Evolutionary conservation across 2,797 vertebrate genomes (phyloP), one percentile per base, ranked within the genome.

Genomic region (Acridotheres tristis): DNA sequence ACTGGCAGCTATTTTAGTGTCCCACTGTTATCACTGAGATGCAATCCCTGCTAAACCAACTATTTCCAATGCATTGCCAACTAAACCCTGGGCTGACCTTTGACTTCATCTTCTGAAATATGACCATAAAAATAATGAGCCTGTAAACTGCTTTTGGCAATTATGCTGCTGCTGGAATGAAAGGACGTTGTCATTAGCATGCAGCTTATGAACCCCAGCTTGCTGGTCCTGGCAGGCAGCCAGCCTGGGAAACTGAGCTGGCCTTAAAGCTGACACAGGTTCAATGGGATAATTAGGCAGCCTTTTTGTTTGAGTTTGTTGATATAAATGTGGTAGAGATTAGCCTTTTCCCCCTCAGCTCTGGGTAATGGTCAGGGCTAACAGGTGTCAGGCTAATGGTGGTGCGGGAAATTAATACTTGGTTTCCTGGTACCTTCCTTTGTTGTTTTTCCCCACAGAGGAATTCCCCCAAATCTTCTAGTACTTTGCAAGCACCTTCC

Each of bases 381-480:
- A 99, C 99, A 99, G 99, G 99, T 99, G 99, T 98, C 96, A 97
- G 98, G 97, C 98, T 99, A 99, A 99, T 98, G 98, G 98, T 97
- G 97, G 96, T 97, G 98, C 88, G 95, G 98, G 98, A 99, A 99
- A 99, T 98, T 97, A 98, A 99, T 99, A 98, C 98, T 98, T 94
- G 92, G 97, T 98, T 99, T 99, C 99, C 99, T 99, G 98, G 97
- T 94, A 96, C 97, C 92, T 89, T 89, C 95, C 95, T 98, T 97
- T 97, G 97, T 97, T 98, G 94, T 96, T 98, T 98, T 97, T 93
- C 93, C 62, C 93, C 13, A 21, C 53, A 66, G 95, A 97, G 96
- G 95, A 97, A 98, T 98, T 97, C 93, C 92, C 95, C 71, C 91
- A 93, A 93, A 95, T 97, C 96, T 97, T 97, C 96, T 89, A 96